These are phyloP conservation scores for Amniataba percoides DNA, from an alignment of 2,797 vertebrate species.

Conservation along the genomic window DNA sequence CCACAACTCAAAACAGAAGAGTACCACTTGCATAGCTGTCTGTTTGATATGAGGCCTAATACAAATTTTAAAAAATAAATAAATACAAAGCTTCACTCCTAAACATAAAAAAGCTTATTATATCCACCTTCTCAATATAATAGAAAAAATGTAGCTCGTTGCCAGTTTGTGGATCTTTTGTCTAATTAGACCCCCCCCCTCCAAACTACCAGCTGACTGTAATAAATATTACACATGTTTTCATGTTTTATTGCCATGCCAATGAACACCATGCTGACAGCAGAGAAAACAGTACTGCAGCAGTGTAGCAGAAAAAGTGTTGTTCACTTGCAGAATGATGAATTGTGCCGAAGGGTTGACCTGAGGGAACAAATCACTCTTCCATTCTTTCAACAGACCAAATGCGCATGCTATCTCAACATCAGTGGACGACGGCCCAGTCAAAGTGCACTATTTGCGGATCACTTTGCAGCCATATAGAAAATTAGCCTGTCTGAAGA, in stretches of 20 bases:
- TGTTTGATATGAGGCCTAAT: neutral
- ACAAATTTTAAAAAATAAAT: too few relatives aligned
- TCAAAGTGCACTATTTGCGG: conserved; percentile 47
- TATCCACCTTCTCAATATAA: neutral
- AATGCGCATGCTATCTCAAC: conserved; percentile 51
- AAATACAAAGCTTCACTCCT: neutral
- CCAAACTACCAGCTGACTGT: neutral
- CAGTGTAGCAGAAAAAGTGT: conserved; percentile 5
- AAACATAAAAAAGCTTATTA: neutral
- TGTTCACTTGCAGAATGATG: conserved; percentile 31
- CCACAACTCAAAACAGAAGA: neutral
- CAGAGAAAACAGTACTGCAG: conserved; percentile 31
- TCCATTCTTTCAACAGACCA: conserved; percentile 32
- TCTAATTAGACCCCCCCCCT: neutral
- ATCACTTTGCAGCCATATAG: conserved; percentile 49
- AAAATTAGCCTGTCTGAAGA: conserved; percentile 53
- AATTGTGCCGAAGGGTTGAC: conserved; percentile 34
- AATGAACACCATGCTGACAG: conserved; percentile 35
- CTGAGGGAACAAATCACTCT: conserved; percentile 53
- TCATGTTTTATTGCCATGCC: conserved; percentile 1
- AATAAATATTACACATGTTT: conserved; percentile 1
- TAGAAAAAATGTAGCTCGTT: neutral
- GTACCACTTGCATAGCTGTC: too few relatives aligned
- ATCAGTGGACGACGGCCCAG: conserved; percentile 50
- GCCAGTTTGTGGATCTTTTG: neutral